These are phyloP conservation scores for Sarcophaga bullata DNA, from an alignment of 1,140 invertebrate species.

Conservation along the genomic window DNA sequence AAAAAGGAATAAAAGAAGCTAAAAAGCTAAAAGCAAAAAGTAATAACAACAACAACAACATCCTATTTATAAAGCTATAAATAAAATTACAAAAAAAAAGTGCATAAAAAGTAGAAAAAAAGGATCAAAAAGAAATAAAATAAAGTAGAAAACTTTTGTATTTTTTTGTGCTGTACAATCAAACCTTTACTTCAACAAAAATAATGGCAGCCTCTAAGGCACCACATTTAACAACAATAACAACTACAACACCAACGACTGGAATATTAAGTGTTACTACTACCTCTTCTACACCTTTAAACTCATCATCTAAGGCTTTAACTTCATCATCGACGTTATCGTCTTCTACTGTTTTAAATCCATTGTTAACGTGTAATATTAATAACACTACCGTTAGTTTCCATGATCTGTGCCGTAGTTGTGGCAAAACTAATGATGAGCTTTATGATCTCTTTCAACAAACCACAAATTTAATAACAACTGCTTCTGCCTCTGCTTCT, in stretches of 20 bases:
- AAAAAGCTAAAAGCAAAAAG: neutral
- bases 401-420: slow-evolving; percentile 44
- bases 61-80: neutral
- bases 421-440: slow-evolving; percentile 43
- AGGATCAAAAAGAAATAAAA: neutral
- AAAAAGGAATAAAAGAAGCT: neutral
- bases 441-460: slow-evolving; percentile 44
- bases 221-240: slow-evolving; percentile 25
- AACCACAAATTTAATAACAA: slow-evolving; percentile 19
- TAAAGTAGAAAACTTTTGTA: neutral
- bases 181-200: neutral
- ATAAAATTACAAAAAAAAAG: neutral
- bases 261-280: neutral
- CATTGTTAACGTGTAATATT: neutral
- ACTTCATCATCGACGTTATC: neutral
- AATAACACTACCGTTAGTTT: slow-evolving; percentile 27
- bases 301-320: neutral
- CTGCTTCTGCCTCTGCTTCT: slow-evolving; percentile 18
- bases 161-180: neutral
- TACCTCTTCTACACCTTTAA: no score
- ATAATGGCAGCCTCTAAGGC: slow-evolving; percentile 31
- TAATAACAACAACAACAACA: neutral
- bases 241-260: slow-evolving; percentile 5
- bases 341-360: neutral
- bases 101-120: neutral